Evolutionary conservation across 2,113 vertebrate genomes (phyloP), one percentile per base, ranked within the genome.

Genomic region (Amphiprion ocellaris): DNA sequence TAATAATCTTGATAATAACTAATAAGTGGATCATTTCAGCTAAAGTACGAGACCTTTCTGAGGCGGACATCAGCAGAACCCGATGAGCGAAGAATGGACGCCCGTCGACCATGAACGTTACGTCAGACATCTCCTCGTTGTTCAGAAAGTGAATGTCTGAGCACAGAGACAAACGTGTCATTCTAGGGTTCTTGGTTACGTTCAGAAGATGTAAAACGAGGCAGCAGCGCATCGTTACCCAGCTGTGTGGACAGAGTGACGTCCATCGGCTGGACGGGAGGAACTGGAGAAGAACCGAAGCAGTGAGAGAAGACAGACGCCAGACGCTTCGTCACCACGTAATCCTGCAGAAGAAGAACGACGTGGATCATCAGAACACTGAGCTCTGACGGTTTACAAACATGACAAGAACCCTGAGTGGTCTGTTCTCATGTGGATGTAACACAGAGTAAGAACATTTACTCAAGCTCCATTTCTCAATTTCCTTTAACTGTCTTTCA

Each of bases 81-180:
- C 96, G 95, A 81, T 99, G 97, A 41, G 96, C 96, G 49, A 96
- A 98, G 30, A 98, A 98, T 0, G 95, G 93, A 55, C 94, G 95
- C 5, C 97, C 96, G 83, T 98, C 97, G 62, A 99, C 96, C 30
- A 97, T 62, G 84, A 99, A 97, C 1, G 94, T 97, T 10, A 99
- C 96, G 0, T 99, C 98, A 0, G 98, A 99, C 97, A 98, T 99
- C 80, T 99, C 97, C n/a, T 94, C 92, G 63, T 98, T 99, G 90
- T 99, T 98, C 86, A 98, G 91, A 74, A 99, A 98, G 68, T 97
- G 96, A 69, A 95, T 93, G 85, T 98, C 97, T 98, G 88, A 66
- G 30, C 26, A 61, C 19, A 54, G 56, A 83, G 47, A 74, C n/a
- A 3, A 8, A 16, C 16, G 8, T 5, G 19, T 52, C 17, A 52